These are phyloP conservation scores for Gila orcuttii DNA, from an alignment of 2,113 vertebrate species.

Conservation along the genomic window DNA sequence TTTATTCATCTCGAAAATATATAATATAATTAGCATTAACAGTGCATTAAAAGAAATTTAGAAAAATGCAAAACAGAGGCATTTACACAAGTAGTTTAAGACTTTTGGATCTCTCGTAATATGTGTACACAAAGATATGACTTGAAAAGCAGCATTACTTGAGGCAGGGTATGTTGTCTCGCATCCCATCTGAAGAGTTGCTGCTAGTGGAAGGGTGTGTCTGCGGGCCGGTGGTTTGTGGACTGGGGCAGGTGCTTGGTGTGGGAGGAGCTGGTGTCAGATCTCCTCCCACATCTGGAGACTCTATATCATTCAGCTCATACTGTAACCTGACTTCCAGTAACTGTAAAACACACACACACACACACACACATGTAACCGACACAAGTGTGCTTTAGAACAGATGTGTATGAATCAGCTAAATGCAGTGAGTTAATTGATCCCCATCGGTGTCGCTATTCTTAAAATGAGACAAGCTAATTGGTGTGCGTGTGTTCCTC, in stretches of 20 bases:
- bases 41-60: background rate
- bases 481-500: slow-evolving; percentile 10
- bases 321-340: slow-evolving; percentile 93
- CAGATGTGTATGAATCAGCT: slow-evolving; percentile 25
- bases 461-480: slow-evolving; percentile 41
- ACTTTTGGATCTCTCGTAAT: background rate
- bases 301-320: slow-evolving; percentile 90
- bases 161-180: slow-evolving; percentile 94
- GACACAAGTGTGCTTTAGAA: background rate
- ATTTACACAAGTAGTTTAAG: background rate
- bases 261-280: slow-evolving; percentile 85
- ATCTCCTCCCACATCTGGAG: slow-evolving; percentile 86
- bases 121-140: background rate
- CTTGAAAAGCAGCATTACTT: slow-evolving; percentile 76
- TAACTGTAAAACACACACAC: slow-evolving; percentile 74
- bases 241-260: slow-evolving; percentile 83
- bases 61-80: background rate
- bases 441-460: slow-evolving; percentile 47
- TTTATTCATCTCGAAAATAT: too few relatives aligned
- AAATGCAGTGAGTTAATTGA: slow-evolving; percentile 30
- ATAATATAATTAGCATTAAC: background rate
- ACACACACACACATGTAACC: slow-evolving; percentile 13
- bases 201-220: slow-evolving; percentile 95
- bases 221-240: slow-evolving; percentile 87
- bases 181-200: slow-evolving; percentile 92